Percentiles rank a stretch among this genome's conserved stretches.
Conservation (phyloP, 2,888 invertebrate species). For the Leucoma salicis region DNA sequence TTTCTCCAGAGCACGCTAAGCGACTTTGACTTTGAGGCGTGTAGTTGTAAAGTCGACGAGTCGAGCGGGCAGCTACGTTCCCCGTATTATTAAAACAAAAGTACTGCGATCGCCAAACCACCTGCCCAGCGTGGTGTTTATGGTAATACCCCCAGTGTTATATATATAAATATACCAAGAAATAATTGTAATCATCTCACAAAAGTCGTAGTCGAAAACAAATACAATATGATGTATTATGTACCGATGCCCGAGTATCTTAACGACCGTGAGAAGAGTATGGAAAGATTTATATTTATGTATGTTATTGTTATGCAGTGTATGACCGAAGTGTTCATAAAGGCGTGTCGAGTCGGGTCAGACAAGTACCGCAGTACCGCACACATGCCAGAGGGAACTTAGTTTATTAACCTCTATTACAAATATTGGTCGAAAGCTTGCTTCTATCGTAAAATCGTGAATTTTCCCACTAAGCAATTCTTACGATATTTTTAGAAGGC, state of each 20-base stretch:
- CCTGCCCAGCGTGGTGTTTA: too few relatives aligned
- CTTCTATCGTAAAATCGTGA: too few relatives aligned
- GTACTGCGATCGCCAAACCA: too few relatives aligned
- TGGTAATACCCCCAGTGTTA: too few relatives aligned
- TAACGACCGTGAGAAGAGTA: slow-evolving; percentile 17
- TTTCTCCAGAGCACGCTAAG: too few relatives aligned
- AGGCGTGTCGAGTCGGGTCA: slow-evolving; percentile 2
- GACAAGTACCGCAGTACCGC: neutral
- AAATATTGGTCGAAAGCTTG: neutral
- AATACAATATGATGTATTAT: neutral
- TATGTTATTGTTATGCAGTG: slow-evolving; percentile 9
- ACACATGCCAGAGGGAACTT: slow-evolving; percentile 15
- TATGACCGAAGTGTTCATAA: slow-evolving; percentile 2
- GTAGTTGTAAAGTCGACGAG: too few relatives aligned
- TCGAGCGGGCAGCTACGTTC: too few relatives aligned
- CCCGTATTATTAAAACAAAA: too few relatives aligned
- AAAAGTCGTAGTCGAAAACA: neutral
- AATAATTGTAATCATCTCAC: too few relatives aligned
- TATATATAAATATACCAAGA: too few relatives aligned
- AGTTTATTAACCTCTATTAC: slow-evolving; percentile 16
- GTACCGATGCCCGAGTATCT: neutral
- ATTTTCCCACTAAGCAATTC: too few relatives aligned
- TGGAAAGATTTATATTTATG: neutral
- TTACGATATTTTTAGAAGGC: neutral
- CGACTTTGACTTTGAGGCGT: too few relatives aligned